phyloP scores from a whole-genome alignment of 2,113 vertebrate genomes.

The Bostrychus sinensis region DNA sequence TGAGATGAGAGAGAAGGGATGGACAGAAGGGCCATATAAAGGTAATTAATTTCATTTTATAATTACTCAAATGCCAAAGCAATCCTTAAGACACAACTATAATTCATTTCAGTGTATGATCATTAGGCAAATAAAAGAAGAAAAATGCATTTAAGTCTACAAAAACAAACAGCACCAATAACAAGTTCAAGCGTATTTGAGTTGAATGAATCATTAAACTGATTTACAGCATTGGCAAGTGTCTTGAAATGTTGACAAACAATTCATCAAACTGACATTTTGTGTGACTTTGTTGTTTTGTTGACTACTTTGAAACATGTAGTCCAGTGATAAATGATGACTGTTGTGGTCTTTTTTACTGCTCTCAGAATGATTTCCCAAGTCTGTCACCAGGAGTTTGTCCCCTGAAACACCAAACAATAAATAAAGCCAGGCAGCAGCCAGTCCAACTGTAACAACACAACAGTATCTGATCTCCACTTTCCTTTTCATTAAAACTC shows the following conservation, averaged over 20 bases:
- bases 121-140: conserved; percentile 3
- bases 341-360: conserved; percentile 15
- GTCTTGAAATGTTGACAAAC: conserved; percentile 42
- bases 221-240: conserved; percentile 34
- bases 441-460: neutral
- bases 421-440: neutral
- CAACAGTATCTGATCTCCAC: neutral
- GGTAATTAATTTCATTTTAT: conserved; percentile 83
- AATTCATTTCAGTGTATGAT: conserved; percentile 73
- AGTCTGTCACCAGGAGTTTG: conserved; percentile 4
- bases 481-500: no score
- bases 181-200: conserved; percentile 9
- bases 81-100: conserved; percentile 81
- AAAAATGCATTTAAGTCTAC: no score
- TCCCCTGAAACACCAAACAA: conserved; percentile 1
- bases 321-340: conserved; percentile 34
- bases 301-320: conserved; percentile 17
- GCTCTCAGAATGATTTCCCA: conserved; percentile 14
- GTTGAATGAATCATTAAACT: conserved; percentile 35
- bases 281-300: conserved; percentile 27
- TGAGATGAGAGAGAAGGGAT: conserved; percentile 39
- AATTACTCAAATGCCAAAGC: conserved; percentile 78
- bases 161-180: no score
- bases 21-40: conserved; percentile 78
- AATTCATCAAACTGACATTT: conserved; percentile 44